Conservation (phyloP, 1,140 invertebrate species). For the Drosophila seguyi region DNA sequence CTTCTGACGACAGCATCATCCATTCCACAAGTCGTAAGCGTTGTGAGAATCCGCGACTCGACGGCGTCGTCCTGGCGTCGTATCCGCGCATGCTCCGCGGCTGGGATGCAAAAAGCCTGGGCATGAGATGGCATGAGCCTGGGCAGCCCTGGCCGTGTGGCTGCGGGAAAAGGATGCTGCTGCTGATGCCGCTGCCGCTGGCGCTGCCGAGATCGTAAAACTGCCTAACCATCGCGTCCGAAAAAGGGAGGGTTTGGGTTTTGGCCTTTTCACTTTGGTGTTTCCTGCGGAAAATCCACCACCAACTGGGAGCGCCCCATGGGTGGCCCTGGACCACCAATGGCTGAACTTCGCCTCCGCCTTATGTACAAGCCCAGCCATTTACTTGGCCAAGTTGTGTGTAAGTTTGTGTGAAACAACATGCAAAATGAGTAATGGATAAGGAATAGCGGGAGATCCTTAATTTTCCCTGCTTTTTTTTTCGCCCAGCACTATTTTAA, state of each 20-base stretch:
- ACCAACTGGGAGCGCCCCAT: conserved; percentile 74
- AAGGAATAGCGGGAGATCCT: conserved; percentile 44
- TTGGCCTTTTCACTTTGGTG: conserved; percentile 40
- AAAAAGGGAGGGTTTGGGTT: conserved; percentile 30
- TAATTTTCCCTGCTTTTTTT: conserved; percentile 9
- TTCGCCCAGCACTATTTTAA: conserved; percentile 38
- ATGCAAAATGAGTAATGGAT: conserved; percentile 58
- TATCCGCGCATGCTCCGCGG: conserved; percentile 71
- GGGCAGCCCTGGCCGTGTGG: conserved; percentile 6
- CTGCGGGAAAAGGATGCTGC: conserved; percentile 49
- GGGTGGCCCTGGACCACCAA: conserved; percentile 76
- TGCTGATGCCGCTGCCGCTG: conserved; percentile 14
- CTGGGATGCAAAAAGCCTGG: conserved; percentile 17
- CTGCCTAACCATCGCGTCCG: conserved; percentile 24
- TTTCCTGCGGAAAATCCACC: conserved; percentile 62
- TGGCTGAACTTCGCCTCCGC: conserved; percentile 65
- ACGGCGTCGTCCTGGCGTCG: conserved; percentile 35
- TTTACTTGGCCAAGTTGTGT: conserved; percentile 63
- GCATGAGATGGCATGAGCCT: conserved; percentile 45
- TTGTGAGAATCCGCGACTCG: conserved; percentile 65
- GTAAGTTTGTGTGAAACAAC: conserved; percentile 39
- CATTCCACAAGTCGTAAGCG: conserved; percentile 84
- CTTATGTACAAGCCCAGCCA: conserved; percentile 64
- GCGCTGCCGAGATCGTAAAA: conserved; percentile 56
- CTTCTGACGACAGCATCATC: conserved; percentile 81